These are phyloP conservation scores for Loxodonta africana DNA, from an alignment of 2,113 vertebrate genomes.

Conservation along the genomic window DNA sequence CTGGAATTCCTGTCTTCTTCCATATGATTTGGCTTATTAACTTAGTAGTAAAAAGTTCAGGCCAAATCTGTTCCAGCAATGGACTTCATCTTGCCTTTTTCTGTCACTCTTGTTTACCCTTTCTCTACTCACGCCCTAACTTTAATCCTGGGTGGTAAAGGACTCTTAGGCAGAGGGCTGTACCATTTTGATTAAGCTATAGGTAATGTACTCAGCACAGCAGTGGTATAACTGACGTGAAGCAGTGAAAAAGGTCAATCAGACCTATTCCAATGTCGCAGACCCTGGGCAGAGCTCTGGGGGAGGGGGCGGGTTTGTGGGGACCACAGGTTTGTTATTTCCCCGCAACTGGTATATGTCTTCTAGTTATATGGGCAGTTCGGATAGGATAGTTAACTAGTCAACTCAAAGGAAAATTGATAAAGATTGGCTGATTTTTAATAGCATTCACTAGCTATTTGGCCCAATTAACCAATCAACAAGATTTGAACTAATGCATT, in stretches of 20 bases:
- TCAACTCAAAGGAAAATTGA: neutral
- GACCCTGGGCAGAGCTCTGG: neutral
- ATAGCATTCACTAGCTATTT: constrained; percentile 20
- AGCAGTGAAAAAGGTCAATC: neutral
- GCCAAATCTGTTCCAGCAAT: neutral
- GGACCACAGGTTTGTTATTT: neutral
- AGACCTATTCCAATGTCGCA: neutral
- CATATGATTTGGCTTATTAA: neutral
- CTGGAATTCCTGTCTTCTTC: constrained; percentile 57
- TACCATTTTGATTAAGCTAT: neutral
- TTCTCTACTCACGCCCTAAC: neutral
- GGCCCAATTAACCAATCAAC: constrained; percentile 23
- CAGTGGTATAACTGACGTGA: neutral
- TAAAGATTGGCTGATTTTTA: neutral
- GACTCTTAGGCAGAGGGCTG: neutral
- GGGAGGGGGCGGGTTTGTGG: neutral
- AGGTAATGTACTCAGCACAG: neutral
- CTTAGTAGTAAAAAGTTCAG: neutral
- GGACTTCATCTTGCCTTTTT: neutral
- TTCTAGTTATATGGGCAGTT: neutral
- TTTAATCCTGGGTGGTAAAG: neutral
- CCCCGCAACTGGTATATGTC: too few species aligned
- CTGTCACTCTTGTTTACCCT: neutral
- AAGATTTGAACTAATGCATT: neutral
- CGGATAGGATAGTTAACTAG: neutral